Conservation (phyloP, 1,140 invertebrate species). For the Chironomus tepperi region DNA sequence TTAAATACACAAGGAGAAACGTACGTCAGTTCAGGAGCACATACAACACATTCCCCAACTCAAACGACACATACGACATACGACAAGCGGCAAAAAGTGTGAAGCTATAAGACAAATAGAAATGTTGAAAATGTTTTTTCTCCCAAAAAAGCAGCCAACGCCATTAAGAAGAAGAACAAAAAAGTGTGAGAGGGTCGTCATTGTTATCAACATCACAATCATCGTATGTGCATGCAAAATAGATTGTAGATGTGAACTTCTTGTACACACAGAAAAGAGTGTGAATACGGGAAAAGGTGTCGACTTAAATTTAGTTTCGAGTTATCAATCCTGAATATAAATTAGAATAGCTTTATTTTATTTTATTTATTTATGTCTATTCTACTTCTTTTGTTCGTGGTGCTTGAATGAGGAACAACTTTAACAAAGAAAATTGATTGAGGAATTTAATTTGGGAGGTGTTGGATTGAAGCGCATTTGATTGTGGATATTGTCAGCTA, state of each 20-base stretch:
- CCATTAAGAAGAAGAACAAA: background rate
- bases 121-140: background rate
- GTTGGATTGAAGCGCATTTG: too few species aligned
- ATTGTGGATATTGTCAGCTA: too few species aligned
- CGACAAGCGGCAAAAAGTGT: background rate
- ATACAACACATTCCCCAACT: too few species aligned
- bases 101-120: background rate
- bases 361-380: too few species aligned
- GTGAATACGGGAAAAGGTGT: background rate
- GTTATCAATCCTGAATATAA: conserved; percentile 9
- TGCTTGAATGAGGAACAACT: too few species aligned
- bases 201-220: conserved; percentile 13
- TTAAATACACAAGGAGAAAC: background rate
- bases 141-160: background rate
- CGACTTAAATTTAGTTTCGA: background rate
- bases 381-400: too few species aligned
- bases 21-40: background rate
- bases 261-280: background rate
- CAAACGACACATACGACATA: too few species aligned
- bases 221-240: conserved; percentile 5
- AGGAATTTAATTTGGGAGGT: too few species aligned
- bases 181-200: background rate
- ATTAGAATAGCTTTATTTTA: background rate
- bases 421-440: too few species aligned
- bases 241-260: background rate